These are phyloP conservation scores for Erythrolamprus reginae DNA, from an alignment of 2,113 vertebrate species.

Conservation along the genomic window DNA sequence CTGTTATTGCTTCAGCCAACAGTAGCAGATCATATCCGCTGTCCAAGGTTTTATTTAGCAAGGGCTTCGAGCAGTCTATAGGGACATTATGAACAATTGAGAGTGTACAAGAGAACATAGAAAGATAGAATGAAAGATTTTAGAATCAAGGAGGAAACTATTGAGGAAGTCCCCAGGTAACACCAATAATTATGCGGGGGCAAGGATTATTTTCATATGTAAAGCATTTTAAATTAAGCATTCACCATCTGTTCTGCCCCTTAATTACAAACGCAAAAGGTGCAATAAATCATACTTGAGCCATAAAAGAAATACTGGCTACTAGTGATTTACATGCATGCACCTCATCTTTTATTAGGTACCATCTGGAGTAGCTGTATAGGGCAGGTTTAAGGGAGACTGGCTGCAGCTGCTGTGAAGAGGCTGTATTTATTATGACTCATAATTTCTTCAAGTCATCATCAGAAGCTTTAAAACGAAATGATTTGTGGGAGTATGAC, in stretches of 20 bases:
- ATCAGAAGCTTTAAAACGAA: background rate
- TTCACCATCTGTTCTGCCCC: slow-evolving; percentile 33
- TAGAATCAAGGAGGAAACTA: background rate
- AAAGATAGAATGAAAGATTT: slow-evolving; percentile 9
- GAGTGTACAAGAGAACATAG: background rate
- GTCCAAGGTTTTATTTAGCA: background rate
- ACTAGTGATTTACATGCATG: slow-evolving; percentile 19
- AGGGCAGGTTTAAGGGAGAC: slow-evolving; percentile 26
- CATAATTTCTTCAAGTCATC: background rate
- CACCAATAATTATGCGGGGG: slow-evolving; percentile 32
- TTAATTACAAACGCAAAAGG: slow-evolving; percentile 26
- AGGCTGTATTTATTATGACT: background rate
- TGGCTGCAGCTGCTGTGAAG: background rate
- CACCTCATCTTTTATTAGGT: slow-evolving; percentile 26
- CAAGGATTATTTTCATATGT: slow-evolving; percentile 38
- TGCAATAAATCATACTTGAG: slow-evolving; percentile 39
- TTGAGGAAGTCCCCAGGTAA: slow-evolving; percentile 8
- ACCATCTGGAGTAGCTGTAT: slow-evolving; percentile 15
- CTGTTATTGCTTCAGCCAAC: background rate
- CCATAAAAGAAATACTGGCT: slow-evolving; percentile 31
- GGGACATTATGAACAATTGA: background rate
- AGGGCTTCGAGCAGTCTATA: background rate
- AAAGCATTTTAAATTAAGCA: slow-evolving; percentile 43
- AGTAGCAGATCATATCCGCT: background rate
- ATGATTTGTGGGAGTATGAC: background rate